Conservation (phyloP, 2,797 vertebrate species). For the Microchirus variegatus region DNA sequence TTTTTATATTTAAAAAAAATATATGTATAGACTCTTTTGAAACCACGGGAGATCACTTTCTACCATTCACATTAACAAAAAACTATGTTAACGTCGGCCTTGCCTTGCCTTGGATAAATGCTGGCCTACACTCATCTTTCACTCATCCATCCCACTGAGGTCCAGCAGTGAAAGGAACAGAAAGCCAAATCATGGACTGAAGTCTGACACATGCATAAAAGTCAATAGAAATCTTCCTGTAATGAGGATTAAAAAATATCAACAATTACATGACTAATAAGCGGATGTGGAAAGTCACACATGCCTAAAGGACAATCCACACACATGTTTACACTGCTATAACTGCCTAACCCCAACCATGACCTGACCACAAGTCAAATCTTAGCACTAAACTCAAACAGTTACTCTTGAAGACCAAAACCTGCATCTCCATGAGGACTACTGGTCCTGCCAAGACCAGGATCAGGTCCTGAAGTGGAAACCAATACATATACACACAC, state of each 20-base stretch:
- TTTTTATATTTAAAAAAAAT: too few relatives aligned
- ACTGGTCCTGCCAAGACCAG: too few relatives aligned
- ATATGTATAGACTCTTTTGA: too few relatives aligned
- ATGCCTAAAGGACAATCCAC: too few relatives aligned
- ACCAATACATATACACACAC: not conserved
- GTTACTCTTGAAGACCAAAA: too few relatives aligned
- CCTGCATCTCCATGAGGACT: too few relatives aligned
- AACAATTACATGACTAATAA: slow-evolving; percentile 21
- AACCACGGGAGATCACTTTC: slow-evolving; percentile 29
- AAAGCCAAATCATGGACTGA: slow-evolving; percentile 41
- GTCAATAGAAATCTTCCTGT: slow-evolving; percentile 45
- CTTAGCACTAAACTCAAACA: too few relatives aligned
- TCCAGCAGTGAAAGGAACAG: slow-evolving; percentile 37
- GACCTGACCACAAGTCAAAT: too few relatives aligned
- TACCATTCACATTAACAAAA: slow-evolving; percentile 37
- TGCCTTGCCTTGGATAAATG: slow-evolving; percentile 80
- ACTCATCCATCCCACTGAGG: slow-evolving; percentile 62
- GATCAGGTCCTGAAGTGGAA: too few relatives aligned
- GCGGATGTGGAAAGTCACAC: too few relatives aligned
- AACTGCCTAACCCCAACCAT: too few relatives aligned
- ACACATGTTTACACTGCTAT: too few relatives aligned
- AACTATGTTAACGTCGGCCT: slow-evolving; percentile 50
- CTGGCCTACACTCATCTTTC: slow-evolving; percentile 69
- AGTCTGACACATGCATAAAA: slow-evolving; percentile 33
- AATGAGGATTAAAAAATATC: slow-evolving; percentile 52